phyloP scores from a whole-genome alignment of 2,797 vertebrate species.

The Hydrolagus colliei region DNA sequence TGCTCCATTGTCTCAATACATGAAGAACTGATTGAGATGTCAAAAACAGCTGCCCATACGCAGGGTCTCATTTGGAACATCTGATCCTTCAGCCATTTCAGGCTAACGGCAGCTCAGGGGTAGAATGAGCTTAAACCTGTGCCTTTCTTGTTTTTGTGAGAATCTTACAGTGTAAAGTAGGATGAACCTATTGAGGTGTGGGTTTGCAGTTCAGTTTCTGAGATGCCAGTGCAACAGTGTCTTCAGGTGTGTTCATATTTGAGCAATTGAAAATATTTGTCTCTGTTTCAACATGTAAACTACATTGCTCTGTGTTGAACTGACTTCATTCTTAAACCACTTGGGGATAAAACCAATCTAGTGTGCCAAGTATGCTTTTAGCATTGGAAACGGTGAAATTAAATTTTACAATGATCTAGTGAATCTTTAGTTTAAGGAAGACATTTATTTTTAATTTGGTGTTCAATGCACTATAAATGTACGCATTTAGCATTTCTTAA shows the following conservation, averaged over 20 bases:
- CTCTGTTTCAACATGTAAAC: no score
- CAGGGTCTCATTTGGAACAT: neutral
- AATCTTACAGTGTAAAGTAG: neutral
- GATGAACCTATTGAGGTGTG: constrained; percentile 1
- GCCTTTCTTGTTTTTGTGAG: neutral
- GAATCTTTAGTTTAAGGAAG: no score
- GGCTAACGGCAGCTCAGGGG: neutral
- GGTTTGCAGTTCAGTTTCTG: neutral
- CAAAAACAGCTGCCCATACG: constrained; percentile 1
- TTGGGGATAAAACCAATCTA: no score
- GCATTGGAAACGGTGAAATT: no score
- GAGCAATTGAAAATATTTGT: neutral
- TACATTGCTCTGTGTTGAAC: no score
- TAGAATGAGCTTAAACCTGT: neutral
- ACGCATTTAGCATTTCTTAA: no score
- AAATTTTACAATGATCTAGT: no score
- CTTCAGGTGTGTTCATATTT: constrained; percentile 8
- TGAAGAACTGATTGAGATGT: constrained; percentile 1
- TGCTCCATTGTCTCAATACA: neutral
- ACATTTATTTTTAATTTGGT: no score
- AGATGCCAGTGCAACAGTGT: constrained; percentile 1
- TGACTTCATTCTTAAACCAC: no score
- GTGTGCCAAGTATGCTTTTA: no score
- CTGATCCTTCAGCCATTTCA: neutral
- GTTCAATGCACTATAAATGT: no score